phyloP scores from a whole-genome alignment of 2,113 vertebrate genomes.

The Chaenogobius annularis region DNA sequence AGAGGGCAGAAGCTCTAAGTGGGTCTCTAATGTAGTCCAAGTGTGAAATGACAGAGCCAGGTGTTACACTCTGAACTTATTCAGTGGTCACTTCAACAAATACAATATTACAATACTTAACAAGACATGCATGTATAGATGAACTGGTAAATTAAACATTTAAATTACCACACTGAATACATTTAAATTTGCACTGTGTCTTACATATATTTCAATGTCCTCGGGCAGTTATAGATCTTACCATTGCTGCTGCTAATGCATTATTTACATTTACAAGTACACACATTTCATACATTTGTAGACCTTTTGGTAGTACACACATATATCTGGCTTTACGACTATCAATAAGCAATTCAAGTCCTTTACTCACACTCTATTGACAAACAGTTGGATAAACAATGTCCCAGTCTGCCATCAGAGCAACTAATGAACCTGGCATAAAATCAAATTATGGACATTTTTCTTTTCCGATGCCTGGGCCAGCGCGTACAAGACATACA shows the following conservation, averaged over 20 bases:
- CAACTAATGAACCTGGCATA: constrained; percentile 68
- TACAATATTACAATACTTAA: constrained; percentile 11
- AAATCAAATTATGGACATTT: constrained; percentile 58
- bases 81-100: constrained; percentile 19
- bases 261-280: not conserved
- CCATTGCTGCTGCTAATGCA: not conserved
- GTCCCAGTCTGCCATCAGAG: constrained; percentile 41
- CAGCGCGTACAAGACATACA: constrained; percentile 43
- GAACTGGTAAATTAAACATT: not conserved
- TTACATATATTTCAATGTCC: too few species aligned
- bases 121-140: not conserved
- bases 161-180: not conserved
- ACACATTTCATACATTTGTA: constrained; percentile 44
- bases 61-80: constrained; percentile 5
- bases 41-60: not conserved
- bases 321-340: constrained; percentile 64
- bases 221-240: not conserved
- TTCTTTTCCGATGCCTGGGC: constrained; percentile 55
- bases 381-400: constrained; percentile 44
- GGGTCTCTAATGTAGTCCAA: constrained; percentile 22
- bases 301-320: constrained; percentile 52
- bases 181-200: not conserved
- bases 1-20: constrained; percentile 29
- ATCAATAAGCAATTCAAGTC: constrained; percentile 54
- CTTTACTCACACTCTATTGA: constrained; percentile 30